Base-by-base conservation (phyloP, 2,113 vertebrate species). In the Apeltes quadracus region DNA sequence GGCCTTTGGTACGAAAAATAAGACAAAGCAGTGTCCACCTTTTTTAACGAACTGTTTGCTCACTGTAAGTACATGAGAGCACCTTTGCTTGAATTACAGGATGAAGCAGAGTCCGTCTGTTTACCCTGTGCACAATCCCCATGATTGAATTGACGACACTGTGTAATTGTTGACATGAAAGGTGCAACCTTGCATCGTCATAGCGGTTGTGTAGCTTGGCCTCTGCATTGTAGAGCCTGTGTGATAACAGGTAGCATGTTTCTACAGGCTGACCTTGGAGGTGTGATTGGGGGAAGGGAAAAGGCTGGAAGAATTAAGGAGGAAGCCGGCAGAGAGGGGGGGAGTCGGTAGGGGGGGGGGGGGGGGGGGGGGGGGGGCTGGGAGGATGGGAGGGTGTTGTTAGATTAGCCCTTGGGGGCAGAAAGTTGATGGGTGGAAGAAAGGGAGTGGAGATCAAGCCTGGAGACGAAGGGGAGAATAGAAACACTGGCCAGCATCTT, bases 251-350 rank as follows among this genome's bases (percentile, higher is more conserved):
- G 65, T 82, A 74, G 70, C 3, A 4, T 53, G n/a, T 72, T 68
- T 62, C 75, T 66, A 25, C 73, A 58, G 84, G 85, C 88, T 92
- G 85, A 92, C 89, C 88, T 91, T 90, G 85, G 57, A 69, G 79
- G 36, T 70, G 51, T 72, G 72, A 76, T 63, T 72, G 57, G 66
- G 70, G 63, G 57, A 72, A 34, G 48, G 66, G 55, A 64, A 69
- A 14, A 61, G 32, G 34, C 56, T 85, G 27, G 22, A 69, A 64
- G 62, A 61, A 51, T 5, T 2, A 50, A 18, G 66, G 57, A 43
- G 38, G 62, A 61, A 72, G 48, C 25, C 7, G 16, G 15, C 7
- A 43, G 62, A 48, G 51, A 18, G 67, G 48, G 23, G 6, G 23
- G 23, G 22, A 27, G 51, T 54, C 22, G 23, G 13, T 43, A 56